phyloP scores from a whole-genome alignment of 2,113 vertebrate genomes.

The Eonycteris spelaea region DNA sequence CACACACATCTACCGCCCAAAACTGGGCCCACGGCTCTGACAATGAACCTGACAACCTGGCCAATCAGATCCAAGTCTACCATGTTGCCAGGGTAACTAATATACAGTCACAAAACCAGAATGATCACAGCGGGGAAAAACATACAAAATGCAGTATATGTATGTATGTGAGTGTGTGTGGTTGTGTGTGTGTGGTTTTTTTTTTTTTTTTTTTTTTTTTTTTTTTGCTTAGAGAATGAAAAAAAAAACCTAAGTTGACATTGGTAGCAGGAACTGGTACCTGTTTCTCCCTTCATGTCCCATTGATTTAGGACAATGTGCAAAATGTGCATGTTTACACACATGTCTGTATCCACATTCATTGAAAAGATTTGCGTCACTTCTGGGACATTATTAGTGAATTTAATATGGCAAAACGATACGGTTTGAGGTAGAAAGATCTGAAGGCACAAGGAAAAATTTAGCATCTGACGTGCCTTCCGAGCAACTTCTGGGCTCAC shows the following conservation, averaged over 20 bases:
- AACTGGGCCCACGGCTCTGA: conserved; percentile 61
- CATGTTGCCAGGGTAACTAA: conserved; percentile 76
- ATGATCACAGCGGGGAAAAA: conserved; percentile 69
- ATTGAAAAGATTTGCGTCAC: neutral
- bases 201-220: no score
- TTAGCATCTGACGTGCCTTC: neutral
- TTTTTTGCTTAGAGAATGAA: conserved; percentile 17
- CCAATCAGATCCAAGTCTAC: conserved; percentile 64
- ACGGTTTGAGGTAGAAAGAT: neutral
- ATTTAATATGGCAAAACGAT: neutral
- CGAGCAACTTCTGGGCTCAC: neutral
- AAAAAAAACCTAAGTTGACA: neutral
- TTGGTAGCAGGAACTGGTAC: neutral
- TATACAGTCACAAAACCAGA: conserved; percentile 68
- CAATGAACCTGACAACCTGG: conserved; percentile 52
- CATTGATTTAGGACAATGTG: neutral
- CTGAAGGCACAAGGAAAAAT: neutral
- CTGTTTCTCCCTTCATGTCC: neutral
- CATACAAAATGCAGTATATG: conserved; percentile 42
- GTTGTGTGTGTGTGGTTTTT: no score
- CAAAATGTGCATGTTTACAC: neutral
- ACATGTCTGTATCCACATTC: no score
- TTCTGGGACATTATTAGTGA: neutral
- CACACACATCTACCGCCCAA: neutral
- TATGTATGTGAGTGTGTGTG: no score